Conservation (phyloP, 2,797 vertebrate genomes). For the Adelosebastes latens region DNA sequence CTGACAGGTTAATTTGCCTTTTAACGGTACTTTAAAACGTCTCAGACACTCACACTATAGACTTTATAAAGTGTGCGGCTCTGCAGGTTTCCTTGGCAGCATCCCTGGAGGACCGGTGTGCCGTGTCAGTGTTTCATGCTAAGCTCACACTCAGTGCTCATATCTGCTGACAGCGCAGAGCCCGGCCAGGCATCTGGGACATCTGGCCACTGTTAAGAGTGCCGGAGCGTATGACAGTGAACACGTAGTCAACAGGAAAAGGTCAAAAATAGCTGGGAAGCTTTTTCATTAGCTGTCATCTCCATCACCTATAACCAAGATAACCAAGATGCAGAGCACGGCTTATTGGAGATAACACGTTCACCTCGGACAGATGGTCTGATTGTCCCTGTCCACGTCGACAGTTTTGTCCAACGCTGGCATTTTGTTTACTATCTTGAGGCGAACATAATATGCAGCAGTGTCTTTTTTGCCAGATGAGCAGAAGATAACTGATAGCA, state of each 20-base stretch:
- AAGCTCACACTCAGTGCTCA: constrained; percentile 33
- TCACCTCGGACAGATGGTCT: background rate
- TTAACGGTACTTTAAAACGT: background rate
- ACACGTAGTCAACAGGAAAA: constrained; percentile 35
- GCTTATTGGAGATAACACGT: background rate
- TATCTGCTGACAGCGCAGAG: constrained; percentile 69
- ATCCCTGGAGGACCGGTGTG: constrained; percentile 51
- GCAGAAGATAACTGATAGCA: background rate
- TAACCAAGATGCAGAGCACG: background rate
- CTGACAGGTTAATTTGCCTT: background rate
- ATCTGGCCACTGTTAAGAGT: constrained; percentile 54
- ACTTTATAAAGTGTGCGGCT: background rate
- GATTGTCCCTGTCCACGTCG: background rate
- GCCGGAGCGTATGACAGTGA: constrained; percentile 24
- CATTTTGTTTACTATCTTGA: background rate
- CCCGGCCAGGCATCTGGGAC: constrained; percentile 49
- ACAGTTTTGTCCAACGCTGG: background rate
- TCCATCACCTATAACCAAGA: background rate
- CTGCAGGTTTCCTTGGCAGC: constrained; percentile 49
- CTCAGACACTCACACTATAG: background rate
- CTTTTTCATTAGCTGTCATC: constrained; percentile 27
- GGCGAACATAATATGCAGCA: background rate
- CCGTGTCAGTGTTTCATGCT: constrained; percentile 54
- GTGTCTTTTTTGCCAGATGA: background rate
- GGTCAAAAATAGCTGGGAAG: constrained; percentile 26